Percentiles rank a stretch among this genome's conserved stretches.
Conservation (phyloP, 92 coral and sea anemone species). For the Phenganax subtilis region DNA sequence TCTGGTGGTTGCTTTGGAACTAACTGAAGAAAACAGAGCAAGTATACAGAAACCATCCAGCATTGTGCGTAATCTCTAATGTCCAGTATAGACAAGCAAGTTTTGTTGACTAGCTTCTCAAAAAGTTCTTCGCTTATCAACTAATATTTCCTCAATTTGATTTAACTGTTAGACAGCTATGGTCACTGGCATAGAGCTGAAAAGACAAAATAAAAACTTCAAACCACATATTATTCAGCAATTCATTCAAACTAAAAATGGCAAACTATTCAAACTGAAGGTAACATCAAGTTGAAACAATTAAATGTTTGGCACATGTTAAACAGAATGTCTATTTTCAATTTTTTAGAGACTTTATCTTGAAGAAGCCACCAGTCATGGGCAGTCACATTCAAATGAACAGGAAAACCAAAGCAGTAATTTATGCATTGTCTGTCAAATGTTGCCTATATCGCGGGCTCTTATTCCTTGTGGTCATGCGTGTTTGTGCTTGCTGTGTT, state of each 20-base stretch:
- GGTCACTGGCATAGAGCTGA: conserved; percentile 53
- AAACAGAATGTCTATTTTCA: neutral
- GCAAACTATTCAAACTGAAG: conserved; percentile 67
- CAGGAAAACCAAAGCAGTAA: conserved; percentile 7
- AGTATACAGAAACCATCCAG: neutral
- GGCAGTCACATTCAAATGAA: conserved; percentile 31
- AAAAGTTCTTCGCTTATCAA: too few relatives aligned
- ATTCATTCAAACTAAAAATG: conserved; percentile 75
- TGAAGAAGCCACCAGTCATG: conserved; percentile 23
- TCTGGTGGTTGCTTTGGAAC: conserved; percentile 26
- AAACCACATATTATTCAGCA: conserved; percentile 48
- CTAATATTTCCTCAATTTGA: neutral
- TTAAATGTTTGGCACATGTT: neutral
- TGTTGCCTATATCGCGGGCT: conserved; percentile 73
- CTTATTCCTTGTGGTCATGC: conserved; percentile 95
- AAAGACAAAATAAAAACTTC: conserved; percentile 46
- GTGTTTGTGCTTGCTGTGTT: conserved; percentile 77
- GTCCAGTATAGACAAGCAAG: neutral
- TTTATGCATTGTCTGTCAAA: conserved; percentile 68
- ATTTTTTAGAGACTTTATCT: conserved; percentile 14
- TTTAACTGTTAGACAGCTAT: conserved; percentile 14
- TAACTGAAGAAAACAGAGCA: conserved; percentile 11
- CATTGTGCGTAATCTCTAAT: conserved; percentile 10
- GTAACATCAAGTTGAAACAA: conserved; percentile 22
- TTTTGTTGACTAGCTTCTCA: neutral